Conservation (phyloP, 1,140 invertebrate species). For the Alviniconcha marisindica region DNA sequence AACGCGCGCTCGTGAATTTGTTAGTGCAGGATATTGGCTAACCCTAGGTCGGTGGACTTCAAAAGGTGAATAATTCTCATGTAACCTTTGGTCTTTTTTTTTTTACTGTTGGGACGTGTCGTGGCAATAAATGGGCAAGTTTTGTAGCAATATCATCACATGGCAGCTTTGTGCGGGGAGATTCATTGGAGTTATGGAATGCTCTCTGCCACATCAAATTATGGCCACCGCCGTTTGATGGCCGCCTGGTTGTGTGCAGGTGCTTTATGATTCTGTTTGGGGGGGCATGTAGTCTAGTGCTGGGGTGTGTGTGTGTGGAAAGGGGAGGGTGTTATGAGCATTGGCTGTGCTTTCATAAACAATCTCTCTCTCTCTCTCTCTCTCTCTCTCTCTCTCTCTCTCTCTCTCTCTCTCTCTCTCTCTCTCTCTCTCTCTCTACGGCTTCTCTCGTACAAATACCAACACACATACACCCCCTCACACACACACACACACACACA, state of each 20-base stretch:
- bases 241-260: neutral
- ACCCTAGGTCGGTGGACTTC: conserved; percentile 14
- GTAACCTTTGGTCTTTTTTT: neutral
- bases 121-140: conserved; percentile 35
- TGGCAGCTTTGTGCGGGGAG: neutral
- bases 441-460: too few relatives aligned
- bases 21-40: conserved; percentile 35
- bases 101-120: conserved; percentile 22
- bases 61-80: conserved; percentile 34
- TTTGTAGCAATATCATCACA: conserved; percentile 40
- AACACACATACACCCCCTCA: too few relatives aligned
- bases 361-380: neutral
- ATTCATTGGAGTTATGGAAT: conserved; percentile 23
- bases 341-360: neutral
- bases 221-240: neutral
- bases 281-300: neutral
- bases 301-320: neutral
- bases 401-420: conserved; percentile 13
- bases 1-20: conserved; percentile 29
- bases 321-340: neutral
- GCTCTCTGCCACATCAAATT: neutral
- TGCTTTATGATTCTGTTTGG: neutral
- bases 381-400: neutral
- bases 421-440: conserved; percentile 20
- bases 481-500: too few relatives aligned